Conservation (phyloP, 2,888 invertebrate species). For the Parapristionchus giblindavisi region DNA sequence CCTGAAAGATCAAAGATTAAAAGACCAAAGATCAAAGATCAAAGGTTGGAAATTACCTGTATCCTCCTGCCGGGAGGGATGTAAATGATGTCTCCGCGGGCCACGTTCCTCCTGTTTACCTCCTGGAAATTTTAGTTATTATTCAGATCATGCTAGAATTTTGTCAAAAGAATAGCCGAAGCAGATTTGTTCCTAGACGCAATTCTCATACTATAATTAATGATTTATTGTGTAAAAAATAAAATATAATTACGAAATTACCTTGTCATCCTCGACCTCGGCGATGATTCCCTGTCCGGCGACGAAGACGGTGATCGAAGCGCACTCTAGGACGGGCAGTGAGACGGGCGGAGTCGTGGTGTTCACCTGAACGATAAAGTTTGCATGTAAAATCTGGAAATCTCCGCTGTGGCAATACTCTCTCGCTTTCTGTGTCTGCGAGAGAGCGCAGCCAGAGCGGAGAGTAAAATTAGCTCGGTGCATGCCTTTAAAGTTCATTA, state of each 20-base stretch:
- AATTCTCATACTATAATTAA: no score
- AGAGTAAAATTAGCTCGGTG: no score
- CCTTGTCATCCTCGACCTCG: conserved; percentile 35
- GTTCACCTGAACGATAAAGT: neutral
- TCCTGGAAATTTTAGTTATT: conserved; percentile 6
- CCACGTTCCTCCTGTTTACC: conserved; percentile 39
- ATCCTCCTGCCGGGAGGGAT: conserved; percentile 56
- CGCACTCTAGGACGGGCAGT: conserved; percentile 63
- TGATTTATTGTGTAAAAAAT: no score
- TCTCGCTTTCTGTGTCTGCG: no score
- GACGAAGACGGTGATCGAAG: conserved; percentile 64
- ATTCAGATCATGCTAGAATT: neutral
- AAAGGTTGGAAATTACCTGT: conserved; percentile 38
- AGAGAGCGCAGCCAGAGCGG: no score
- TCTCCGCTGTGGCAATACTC: no score
- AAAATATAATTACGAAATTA: neutral
- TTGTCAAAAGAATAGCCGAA: no score
- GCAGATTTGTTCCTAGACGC: no score
- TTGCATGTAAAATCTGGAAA: neutral
- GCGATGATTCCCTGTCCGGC: conserved; percentile 53
- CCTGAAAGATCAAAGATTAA: conserved; percentile 13
- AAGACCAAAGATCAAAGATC: conserved; percentile 12
- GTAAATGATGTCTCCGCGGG: conserved; percentile 64
- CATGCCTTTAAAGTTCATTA: no score
- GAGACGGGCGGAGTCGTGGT: neutral